Evolutionary conservation across 2,113 vertebrate genomes (phyloP).

Genomic region (Brachyhypopomus gauderio): DNA sequence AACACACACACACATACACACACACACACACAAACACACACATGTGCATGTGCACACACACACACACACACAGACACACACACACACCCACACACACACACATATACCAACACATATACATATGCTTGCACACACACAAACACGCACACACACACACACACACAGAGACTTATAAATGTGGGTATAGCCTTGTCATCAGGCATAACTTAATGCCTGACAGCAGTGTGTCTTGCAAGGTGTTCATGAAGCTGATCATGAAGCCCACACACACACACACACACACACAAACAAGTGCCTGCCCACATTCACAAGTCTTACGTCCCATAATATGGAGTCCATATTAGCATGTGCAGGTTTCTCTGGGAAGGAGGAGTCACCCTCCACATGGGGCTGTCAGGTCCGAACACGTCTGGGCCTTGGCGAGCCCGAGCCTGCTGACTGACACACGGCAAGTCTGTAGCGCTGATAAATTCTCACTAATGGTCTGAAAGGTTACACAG

Average conservation of each 20-base stretch:
- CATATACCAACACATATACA: no score
- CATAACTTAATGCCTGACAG: constrained; percentile 1
- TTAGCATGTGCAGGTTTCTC: constrained; percentile 46
- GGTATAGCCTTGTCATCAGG: no score
- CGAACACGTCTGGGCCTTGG: constrained; percentile 70
- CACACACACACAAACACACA: no score
- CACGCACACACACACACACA: no score
- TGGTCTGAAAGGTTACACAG: constrained; percentile 69
- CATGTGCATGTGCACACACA: no score
- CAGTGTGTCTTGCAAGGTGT: not conserved
- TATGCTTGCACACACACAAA: no score
- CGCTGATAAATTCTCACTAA: constrained; percentile 72
- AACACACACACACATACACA: no score
- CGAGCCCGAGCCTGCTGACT: constrained; percentile 65
- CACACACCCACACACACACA: no score
- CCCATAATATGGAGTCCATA: constrained; percentile 31
- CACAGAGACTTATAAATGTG: no score
- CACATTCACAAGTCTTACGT: constrained; percentile 11
- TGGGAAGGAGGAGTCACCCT: constrained; percentile 51
- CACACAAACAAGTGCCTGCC: not conserved
- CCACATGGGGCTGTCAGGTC: constrained; percentile 50
- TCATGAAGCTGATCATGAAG: not conserved
- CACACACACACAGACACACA: no score
- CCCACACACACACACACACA: constrained; percentile 18
- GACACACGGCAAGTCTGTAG: constrained; percentile 69